Evolutionary conservation across 1,140 invertebrate genomes (phyloP), one percentile per base, ranked within the genome.

Genomic region (Triops longicaudatus): DNA sequence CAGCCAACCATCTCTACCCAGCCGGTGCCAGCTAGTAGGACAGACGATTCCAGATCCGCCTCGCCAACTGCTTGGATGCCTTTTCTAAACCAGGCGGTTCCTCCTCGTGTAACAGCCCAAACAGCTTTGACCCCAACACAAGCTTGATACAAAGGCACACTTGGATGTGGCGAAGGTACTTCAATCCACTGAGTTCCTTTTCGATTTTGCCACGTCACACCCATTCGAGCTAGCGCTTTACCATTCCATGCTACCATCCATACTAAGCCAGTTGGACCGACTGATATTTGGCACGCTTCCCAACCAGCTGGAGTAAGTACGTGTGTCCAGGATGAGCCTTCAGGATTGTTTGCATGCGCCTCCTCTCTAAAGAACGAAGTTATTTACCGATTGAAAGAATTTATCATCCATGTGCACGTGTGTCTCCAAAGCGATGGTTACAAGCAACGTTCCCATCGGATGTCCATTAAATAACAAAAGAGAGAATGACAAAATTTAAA

Each of bases 21-120:
- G 90, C 87, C 92, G 12, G 90, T 78, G 91, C 89, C 94, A 41
- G 75, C 79, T 6, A 73, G 37, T 26, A 75, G 73, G 11, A 78
- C 72, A 17, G 80, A 73, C 31, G 76, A 79, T 73, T 78, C 75
- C 79, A 77, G 78, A 77, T 79, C 31, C 90, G 90, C 73, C 90
- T 83, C 81, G 90, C 88, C 83, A 22, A 63, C 92, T 91, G 80
- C 89, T 83, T 90, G 90, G 27, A 96, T 88, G 28, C 94, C 93
- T 84, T 93, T 91, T 79, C 93, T 87, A 83, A 95, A 96, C 93
- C 93, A 96, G n/a, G 95, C 92, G 81, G 90, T 89, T 77, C 90
- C 89, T 82, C 95, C 91, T 81, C 92, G 90, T 73, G 91, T 92
- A 9, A 96, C 85, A 78, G 91, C 93, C 95, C 95, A 97, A 9